Conservation (phyloP, 2,113 vertebrate species). For the Pelobates fuscus region DNA sequence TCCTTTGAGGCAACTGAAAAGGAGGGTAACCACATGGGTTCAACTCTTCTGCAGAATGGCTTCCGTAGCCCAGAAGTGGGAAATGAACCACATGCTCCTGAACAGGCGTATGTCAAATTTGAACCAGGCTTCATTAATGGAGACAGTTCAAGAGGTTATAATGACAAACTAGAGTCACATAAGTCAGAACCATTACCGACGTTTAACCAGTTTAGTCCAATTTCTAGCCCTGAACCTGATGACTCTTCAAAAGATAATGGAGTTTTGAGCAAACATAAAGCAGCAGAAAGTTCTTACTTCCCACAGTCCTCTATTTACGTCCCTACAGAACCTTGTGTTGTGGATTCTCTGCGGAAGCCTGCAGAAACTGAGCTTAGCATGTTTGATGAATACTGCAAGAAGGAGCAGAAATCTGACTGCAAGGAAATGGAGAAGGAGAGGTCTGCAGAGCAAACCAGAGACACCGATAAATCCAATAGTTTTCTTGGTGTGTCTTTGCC, state of each 20-base stretch:
- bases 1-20: conserved; percentile 78
- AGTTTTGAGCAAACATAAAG: conserved; percentile 70
- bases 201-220: conserved; percentile 86
- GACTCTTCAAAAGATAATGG: conserved; percentile 71
- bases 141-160: conserved; percentile 70
- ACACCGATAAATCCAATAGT: conserved; percentile 61
- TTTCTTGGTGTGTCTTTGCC: conserved; percentile 65
- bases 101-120: conserved; percentile 76
- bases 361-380: conserved; percentile 73
- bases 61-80: conserved; percentile 75
- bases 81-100: conserved; percentile 63
- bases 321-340: conserved; percentile 66
- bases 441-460: conserved; percentile 56
- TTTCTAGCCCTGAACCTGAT: conserved; percentile 88
- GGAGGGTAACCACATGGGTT: conserved; percentile 70
- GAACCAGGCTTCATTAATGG: conserved; percentile 84
- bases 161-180: conserved; percentile 71
- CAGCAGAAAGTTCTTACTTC: conserved; percentile 73
- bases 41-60: conserved; percentile 80
- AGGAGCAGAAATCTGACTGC: conserved; percentile 71
- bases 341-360: conserved; percentile 71
- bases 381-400: conserved; percentile 81
- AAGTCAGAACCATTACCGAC: conserved; percentile 77
- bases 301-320: conserved; percentile 70
- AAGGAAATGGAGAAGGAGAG: conserved; percentile 58